phyloP scores from a whole-genome alignment of 2,113 vertebrate genomes.

The Lepus europaeus region DNA sequence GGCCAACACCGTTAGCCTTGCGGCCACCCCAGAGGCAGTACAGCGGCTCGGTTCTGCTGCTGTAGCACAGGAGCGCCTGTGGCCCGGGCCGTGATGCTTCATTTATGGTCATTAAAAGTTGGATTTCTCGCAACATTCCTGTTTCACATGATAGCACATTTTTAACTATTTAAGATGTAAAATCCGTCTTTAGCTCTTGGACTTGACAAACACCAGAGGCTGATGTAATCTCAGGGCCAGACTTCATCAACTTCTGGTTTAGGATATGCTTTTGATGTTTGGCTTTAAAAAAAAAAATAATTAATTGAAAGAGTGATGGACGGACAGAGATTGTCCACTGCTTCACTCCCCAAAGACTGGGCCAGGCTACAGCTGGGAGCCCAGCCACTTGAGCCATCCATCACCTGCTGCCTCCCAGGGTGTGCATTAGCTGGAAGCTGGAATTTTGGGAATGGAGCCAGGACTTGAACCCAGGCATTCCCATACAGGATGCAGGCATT shows the following conservation, averaged over 20 bases:
- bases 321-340: too few relatives aligned
- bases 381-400: too few relatives aligned
- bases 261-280: neutral
- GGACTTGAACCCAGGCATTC: too few relatives aligned
- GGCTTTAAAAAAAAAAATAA: neutral
- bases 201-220: neutral
- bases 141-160: neutral
- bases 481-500: too few relatives aligned
- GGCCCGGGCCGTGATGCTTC: neutral
- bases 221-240: neutral
- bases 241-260: neutral
- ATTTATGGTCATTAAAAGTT: neutral
- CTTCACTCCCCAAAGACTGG: too few relatives aligned
- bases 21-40: rapidly evolving
- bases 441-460: too few relatives aligned
- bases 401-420: too few relatives aligned
- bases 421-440: too few relatives aligned
- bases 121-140: neutral
- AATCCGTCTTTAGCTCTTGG: neutral
- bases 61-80: rapidly evolving
- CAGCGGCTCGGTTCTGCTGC: rapidly evolving
- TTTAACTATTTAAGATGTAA: neutral
- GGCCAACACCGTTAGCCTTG: neutral
- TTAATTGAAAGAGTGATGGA: too few relatives aligned
- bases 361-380: too few relatives aligned